These are phyloP conservation scores for Dicroscelio sp. DNA, from an alignment of 2,888 invertebrate species.

Conservation along the genomic window DNA sequence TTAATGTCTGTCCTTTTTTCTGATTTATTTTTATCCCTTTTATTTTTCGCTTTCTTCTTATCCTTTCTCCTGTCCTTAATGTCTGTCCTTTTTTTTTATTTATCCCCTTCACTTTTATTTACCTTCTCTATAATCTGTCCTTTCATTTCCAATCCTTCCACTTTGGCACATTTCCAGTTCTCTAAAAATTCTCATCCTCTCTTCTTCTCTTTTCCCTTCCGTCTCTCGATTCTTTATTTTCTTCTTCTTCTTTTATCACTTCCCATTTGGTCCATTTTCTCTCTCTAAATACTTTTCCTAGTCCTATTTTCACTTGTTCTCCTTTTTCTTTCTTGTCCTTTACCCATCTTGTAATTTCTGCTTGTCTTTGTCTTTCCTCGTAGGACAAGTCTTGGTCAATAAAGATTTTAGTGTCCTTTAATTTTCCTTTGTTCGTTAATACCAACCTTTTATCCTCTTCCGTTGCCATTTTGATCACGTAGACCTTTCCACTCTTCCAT, in stretches of 20 bases:
- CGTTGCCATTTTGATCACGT: not conserved
- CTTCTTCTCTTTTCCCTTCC: not conserved
- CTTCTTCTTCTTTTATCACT: not conserved
- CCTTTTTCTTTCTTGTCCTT: slow-evolving; percentile 17
- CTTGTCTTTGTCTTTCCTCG: slow-evolving; percentile 1
- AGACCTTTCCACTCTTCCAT: slow-evolving; percentile 2
- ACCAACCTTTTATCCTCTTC: slow-evolving; percentile 25
- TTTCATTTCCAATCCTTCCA: not conserved
- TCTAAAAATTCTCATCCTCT: slow-evolving; percentile 6
- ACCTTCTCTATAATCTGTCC: not conserved
- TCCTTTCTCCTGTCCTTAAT: not conserved
- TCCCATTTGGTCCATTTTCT: slow-evolving; percentile 36
- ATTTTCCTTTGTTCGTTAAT: not conserved
- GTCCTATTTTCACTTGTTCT: slow-evolving; percentile 18
- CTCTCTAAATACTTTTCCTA: not conserved
- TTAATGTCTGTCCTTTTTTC: slow-evolving; percentile 22
- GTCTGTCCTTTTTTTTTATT: not conserved
- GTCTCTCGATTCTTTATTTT: not conserved
- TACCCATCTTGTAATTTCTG: slow-evolving; percentile 34
- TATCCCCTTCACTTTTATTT: not conserved
- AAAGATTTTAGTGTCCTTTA: not conserved
- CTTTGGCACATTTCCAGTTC: not conserved
- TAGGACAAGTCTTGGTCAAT: not conserved
- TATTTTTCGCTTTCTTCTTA: not conserved
- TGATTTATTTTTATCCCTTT: not conserved